phyloP scores from a whole-genome alignment of 2,888 invertebrate genomes.

The Cheilosia soror region DNA sequence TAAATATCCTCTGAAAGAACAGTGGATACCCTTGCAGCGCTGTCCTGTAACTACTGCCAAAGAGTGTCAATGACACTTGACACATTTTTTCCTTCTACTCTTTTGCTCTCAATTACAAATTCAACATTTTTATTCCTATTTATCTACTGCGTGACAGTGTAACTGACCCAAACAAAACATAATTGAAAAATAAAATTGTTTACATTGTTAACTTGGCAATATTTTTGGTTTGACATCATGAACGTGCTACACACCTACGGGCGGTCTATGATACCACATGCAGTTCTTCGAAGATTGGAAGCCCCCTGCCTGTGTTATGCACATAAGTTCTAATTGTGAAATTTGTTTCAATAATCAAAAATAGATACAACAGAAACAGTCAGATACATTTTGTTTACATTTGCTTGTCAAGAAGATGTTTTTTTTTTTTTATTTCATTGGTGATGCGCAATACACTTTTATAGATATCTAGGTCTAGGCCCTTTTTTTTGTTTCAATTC shows the following conservation, averaged over 20 bases:
- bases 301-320: conserved; percentile 36
- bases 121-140: conserved; percentile 8
- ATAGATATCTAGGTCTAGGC: conserved; percentile 52
- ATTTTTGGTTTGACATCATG: conserved; percentile 25
- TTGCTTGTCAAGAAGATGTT: conserved; percentile 39
- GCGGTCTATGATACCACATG: conserved; percentile 20
- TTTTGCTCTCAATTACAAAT: not conserved
- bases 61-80: conserved; percentile 55
- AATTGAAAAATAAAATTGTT: not conserved
- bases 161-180: conserved; percentile 33
- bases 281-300: conserved; percentile 1
- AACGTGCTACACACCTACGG: not conserved
- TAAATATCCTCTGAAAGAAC: conserved; percentile 53
- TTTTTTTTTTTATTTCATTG: not conserved
- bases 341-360: conserved; percentile 53
- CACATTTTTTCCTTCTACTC: conserved; percentile 17
- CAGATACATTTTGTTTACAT: conserved; percentile 51
- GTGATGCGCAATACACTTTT: not conserved
- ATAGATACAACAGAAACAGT: conserved; percentile 5
- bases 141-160: not conserved
- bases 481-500: conserved; percentile 7
- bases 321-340: conserved; percentile 54
- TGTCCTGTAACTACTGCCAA: not conserved
- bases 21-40: conserved; percentile 7
- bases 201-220: not conserved